These are phyloP conservation scores for Bryconaethiops microstoma DNA, from an alignment of 2,797 vertebrate species.

Conservation along the genomic window DNA sequence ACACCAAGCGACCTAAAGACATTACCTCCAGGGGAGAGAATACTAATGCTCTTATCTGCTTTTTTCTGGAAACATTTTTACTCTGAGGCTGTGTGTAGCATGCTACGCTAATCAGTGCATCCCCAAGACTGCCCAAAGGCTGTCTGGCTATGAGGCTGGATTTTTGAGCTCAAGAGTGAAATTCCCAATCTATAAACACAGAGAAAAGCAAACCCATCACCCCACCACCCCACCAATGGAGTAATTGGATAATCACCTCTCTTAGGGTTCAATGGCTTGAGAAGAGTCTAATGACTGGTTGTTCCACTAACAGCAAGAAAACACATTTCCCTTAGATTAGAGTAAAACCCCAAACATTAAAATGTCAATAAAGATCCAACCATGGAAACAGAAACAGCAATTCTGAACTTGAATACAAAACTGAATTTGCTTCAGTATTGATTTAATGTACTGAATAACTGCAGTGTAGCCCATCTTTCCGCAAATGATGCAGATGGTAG, in stretches of 20 bases:
- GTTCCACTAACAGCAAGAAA: constrained; percentile 3
- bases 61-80: constrained; percentile 27
- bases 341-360: background rate
- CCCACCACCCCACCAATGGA: background rate
- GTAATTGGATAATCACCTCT: constrained; percentile 16
- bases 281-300: constrained; percentile 23
- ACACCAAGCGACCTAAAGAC: constrained; percentile 29
- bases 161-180: background rate
- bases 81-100: constrained; percentile 20
- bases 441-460: constrained; percentile 25
- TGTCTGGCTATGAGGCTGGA: constrained; percentile 23
- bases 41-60: constrained; percentile 37
- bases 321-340: background rate
- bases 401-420: background rate
- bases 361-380: background rate
- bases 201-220: background rate
- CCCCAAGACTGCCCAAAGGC: constrained; percentile 16
- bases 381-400: background rate
- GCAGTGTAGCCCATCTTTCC: constrained; percentile 8
- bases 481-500: constrained; percentile 21
- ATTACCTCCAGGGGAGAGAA: constrained; percentile 11
- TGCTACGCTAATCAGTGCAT: constrained; percentile 28
- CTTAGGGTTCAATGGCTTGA: constrained; percentile 18
- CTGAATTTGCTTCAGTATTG: constrained; percentile 12
- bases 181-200: background rate